Base-by-base conservation (phyloP, 2,888 invertebrate species). In the Torymus tubicola region DNA sequence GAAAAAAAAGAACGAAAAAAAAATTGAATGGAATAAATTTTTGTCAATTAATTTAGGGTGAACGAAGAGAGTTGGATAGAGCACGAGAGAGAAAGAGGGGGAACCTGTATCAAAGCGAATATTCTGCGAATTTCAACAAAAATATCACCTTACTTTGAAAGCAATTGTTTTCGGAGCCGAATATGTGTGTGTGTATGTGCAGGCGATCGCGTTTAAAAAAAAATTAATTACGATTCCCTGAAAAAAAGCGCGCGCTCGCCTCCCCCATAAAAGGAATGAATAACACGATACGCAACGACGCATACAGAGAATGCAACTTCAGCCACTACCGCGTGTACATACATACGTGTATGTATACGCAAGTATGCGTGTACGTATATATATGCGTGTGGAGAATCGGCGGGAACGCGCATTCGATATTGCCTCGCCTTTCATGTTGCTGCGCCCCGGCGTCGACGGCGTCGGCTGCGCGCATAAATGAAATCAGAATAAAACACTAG, bases 401-500 rank as follows among this genome's bases (percentile, higher is more conserved):
- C 18, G 31, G 42, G 52, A 21, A 58, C 16, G 12, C 24, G 68
- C 79, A 69, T 69, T 73, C 52, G 73, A 69, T 73, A 73, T 79
- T 74, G 64, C 69, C 64, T 67, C 63, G 18, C 12, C 71, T 80
- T 81, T 78, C 63, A 78, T 42, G 71, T 69, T 63, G 60, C 13
- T n/a, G 57, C 52, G 65, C 18, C 31, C 13, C 14, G 12, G 18
- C 8, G 42, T 5, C 42, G 5, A 8, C 42, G 8, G 5, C 42
- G 42, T 5, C 42, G 31, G 31, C 31, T 1, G 31, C 31, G n/a
- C 57, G 50, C 73, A 76, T 74, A 77, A 82, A 80, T 80, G 79
- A 80, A 80, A 77, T 77, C 75, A 73, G 79, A 73, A 82, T 76
- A 73, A 82, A 80, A 82, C 73, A 82, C 79, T 82, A 77, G 76